Evolutionary conservation across 2,113 vertebrate species (phyloP).

Genomic region (Arenaria interpres): DNA sequence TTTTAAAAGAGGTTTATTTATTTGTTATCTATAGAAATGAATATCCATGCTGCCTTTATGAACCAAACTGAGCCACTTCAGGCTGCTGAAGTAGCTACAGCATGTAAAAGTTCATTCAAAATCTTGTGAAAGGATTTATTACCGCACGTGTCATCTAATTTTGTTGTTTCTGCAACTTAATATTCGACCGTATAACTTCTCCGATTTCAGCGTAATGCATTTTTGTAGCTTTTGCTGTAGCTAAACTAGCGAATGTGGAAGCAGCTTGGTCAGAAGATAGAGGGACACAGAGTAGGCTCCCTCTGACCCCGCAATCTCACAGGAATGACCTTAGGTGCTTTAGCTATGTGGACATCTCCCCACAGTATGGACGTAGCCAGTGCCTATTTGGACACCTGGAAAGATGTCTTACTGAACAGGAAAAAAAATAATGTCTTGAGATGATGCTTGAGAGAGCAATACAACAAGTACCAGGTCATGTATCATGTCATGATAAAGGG

Average conservation of each 20-base stretch:
- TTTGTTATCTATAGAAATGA: not conserved
- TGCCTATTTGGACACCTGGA: not conserved
- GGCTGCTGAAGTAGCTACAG: not conserved
- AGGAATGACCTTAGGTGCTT: not conserved
- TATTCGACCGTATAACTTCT: not conserved
- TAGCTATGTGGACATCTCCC: too few species aligned
- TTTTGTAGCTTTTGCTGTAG: not conserved
- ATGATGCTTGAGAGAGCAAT: not conserved
- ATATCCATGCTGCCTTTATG: not conserved
- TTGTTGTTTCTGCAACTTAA: conserved; percentile 7
- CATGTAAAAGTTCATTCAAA: not conserved
- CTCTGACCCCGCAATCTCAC: accelerated
- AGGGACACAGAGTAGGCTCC: not conserved
- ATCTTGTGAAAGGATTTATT: not conserved
- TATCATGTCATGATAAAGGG: not conserved
- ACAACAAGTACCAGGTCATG: not conserved
- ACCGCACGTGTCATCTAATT: not conserved
- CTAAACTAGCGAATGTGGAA: not conserved
- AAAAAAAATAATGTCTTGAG: not conserved
- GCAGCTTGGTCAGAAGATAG: not conserved
- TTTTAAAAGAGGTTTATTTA: not conserved
- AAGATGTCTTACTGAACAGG: not conserved
- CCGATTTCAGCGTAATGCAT: not conserved
- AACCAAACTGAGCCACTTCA: not conserved
- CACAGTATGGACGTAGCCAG: too few species aligned